These are phyloP conservation scores for Lota lota DNA, from an alignment of 2,113 vertebrate species.

Conservation along the genomic window DNA sequence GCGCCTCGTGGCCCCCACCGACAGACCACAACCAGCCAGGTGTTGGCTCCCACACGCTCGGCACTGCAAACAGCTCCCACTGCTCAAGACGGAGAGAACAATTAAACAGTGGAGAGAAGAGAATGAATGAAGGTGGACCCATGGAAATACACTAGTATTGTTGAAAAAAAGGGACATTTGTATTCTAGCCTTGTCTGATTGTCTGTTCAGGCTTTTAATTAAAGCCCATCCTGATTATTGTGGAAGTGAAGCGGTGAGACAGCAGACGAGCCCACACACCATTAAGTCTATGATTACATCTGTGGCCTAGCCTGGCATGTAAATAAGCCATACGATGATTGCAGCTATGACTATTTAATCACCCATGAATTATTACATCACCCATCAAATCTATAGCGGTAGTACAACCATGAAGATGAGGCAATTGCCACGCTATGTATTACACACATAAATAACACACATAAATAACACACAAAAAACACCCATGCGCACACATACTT, in stretches of 20 bases:
- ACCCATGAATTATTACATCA: slow-evolving; percentile 47
- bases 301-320: slow-evolving; percentile 22
- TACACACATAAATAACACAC: neutral
- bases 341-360: slow-evolving; percentile 49
- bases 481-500: no score
- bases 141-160: neutral
- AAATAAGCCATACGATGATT: slow-evolving; percentile 34
- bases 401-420: slow-evolving; percentile 28
- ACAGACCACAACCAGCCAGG: no score
- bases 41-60: no score
- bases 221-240: slow-evolving; percentile 50
- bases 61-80: no score
- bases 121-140: neutral
- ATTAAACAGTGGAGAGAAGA: neutral
- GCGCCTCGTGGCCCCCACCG: no score
- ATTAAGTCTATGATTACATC: slow-evolving; percentile 59
- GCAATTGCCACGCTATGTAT: slow-evolving; percentile 33
- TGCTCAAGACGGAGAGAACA: neutral
- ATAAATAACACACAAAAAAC: neutral
- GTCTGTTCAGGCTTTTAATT: slow-evolving; percentile 48
- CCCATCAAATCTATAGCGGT: slow-evolving; percentile 53
- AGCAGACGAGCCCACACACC: slow-evolving; percentile 45
- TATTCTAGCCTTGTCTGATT: slow-evolving; percentile 42
- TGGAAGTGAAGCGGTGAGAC: slow-evolving; percentile 50
- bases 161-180: slow-evolving; percentile 21